Conservation (phyloP, 2,888 invertebrate genomes). For the Molorchus minor region DNA sequence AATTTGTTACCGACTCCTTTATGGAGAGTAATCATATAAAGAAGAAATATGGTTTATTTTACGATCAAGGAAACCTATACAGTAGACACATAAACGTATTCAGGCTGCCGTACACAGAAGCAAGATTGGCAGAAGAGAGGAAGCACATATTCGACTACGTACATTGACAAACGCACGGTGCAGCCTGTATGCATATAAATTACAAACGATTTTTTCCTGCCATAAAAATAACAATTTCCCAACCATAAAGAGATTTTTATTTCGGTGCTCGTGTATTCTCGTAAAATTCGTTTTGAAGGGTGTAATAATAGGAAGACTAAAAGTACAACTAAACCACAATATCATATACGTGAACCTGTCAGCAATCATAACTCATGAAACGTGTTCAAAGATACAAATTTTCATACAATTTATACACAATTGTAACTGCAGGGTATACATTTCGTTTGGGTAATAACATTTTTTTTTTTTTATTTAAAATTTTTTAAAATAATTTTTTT, state of each 20-base stretch:
- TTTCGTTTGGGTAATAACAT: no score
- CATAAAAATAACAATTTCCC: constrained; percentile 56
- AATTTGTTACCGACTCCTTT: constrained; percentile 57
- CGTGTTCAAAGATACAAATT: no score
- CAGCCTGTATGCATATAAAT: constrained; percentile 51
- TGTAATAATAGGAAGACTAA: constrained; percentile 53
- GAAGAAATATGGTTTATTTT: constrained; percentile 58
- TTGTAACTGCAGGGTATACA: no score
- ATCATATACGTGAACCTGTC: constrained; percentile 32
- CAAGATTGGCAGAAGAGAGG: constrained; percentile 45
- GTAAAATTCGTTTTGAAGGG: constrained; percentile 53
- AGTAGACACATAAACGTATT: constrained; percentile 48
- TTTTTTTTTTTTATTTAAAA: no score
- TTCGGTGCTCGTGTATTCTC: constrained; percentile 49
- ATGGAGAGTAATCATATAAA: constrained; percentile 58
- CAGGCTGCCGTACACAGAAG: constrained; percentile 44
- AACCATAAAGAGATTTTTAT: constrained; percentile 55
- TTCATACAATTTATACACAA: no score
- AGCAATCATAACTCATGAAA: no score
- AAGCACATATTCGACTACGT: constrained; percentile 5
- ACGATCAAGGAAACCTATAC: constrained; percentile 52
- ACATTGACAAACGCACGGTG: constrained; percentile 34
- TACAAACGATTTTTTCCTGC: constrained; percentile 51
- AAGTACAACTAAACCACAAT: constrained; percentile 20
- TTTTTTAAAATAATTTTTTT: no score